Base-by-base conservation (phyloP, 2,888 invertebrate genomes). In the Sceliomorpha sp. region DNA sequence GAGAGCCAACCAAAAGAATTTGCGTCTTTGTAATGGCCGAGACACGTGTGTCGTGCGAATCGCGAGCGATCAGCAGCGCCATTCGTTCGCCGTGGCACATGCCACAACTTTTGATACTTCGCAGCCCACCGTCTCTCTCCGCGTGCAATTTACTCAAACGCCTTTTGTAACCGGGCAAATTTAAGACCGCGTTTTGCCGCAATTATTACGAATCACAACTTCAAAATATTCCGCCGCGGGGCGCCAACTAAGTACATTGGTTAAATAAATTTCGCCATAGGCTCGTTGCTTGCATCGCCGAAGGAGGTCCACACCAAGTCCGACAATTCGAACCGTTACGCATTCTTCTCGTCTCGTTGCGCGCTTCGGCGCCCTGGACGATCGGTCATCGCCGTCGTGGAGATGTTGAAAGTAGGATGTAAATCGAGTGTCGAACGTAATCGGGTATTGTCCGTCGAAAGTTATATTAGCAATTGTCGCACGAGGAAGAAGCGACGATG, bases 201-300 rank as follows among this genome's bases (percentile, higher is more conserved):
- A 79, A 81, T 81, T 81, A 81, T 76, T 77, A 74, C 73, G 72
- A 78, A 74, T 76, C 78, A 73, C 72, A 69, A 73, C 75, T 76
- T 76, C 75, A 68, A 73, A 76, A 79, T 75, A 70, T 70, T 53
- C 63, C 82, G 67, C 82, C 66, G 63, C 76, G 78, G 82, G 80
- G 73, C 59, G 80, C 77, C 80, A 74, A 80, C 75, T 78, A 80
- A 78, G 79, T 76, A 73, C 77, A 70, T 70, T 75, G 76, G 79
- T 81, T 78, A 79, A 82, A 81, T 81, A 81, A 81, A 82, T 80
- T 80, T 77, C 75, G 62, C 75, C 76, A 71, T 79, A 73, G 77
- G 73, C 69, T 67, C 66, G 58, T 51, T 63, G 73, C 74, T 74
- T 68, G 75, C 74, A 67, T 70, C 78, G 58, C 73, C 74, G 67